phyloP scores from a whole-genome alignment of 1,140 invertebrate genomes.

The Latrodectus geometricus region DNA sequence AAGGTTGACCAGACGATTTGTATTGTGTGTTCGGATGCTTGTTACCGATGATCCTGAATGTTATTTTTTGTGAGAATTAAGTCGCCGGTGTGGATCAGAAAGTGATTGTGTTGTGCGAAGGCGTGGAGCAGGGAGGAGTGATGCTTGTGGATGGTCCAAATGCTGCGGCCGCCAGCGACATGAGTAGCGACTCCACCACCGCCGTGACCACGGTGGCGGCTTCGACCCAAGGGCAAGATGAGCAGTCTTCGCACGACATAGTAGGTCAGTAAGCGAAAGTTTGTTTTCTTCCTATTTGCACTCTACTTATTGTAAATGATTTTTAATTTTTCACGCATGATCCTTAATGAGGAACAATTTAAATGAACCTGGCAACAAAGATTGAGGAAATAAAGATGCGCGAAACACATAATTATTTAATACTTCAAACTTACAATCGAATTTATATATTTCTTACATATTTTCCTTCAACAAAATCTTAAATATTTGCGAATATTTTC shows the following conservation, averaged over 20 bases:
- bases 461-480: too few relatives aligned
- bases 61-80: background rate
- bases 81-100: background rate
- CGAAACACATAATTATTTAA: too few relatives aligned
- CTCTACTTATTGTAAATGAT: background rate
- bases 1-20: conserved; percentile 8
- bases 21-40: conserved; percentile 11
- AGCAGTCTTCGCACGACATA: conserved; percentile 14
- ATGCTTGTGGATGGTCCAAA: conserved; percentile 31
- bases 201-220: conserved; percentile 12
- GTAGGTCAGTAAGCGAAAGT: conserved; percentile 7
- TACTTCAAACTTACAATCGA: too few relatives aligned
- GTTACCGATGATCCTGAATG: background rate
- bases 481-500: too few relatives aligned
- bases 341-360: too few relatives aligned
- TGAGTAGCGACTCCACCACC: conserved; percentile 23
- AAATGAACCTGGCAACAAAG: too few relatives aligned
- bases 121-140: conserved; percentile 9
- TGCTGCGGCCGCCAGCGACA: conserved; percentile 2
- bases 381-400: too few relatives aligned
- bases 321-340: background rate
- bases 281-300: background rate
- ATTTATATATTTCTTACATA: too few relatives aligned
- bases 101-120: background rate
- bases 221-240: conserved; percentile 32